These are phyloP conservation scores for Neocrepidodera transversa DNA, from an alignment of 2,888 invertebrate species.

Conservation along the genomic window DNA sequence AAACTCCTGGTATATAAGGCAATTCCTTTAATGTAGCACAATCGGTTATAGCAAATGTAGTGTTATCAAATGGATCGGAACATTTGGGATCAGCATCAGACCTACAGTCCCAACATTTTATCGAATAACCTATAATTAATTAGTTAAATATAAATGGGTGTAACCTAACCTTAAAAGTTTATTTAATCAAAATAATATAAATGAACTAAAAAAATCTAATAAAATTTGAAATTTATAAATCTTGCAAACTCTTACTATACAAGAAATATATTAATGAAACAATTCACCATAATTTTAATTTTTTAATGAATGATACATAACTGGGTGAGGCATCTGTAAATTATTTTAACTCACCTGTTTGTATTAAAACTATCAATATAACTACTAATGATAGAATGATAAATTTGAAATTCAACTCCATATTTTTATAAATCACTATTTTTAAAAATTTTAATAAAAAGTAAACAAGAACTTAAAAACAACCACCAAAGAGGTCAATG, in stretches of 20 bases:
- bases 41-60: constrained; percentile 84
- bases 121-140: constrained; percentile 64
- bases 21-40: constrained; percentile 42
- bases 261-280: background rate
- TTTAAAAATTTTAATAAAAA: no score
- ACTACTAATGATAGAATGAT: background rate
- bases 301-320: constrained; percentile 3
- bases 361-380: constrained; percentile 4
- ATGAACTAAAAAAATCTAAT: background rate
- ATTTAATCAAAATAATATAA: background rate
- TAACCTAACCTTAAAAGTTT: background rate
- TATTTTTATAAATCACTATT: background rate
- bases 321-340: constrained; percentile 8
- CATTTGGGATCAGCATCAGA: constrained; percentile 90
- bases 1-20: constrained; percentile 60
- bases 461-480: background rate
- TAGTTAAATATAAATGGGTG: background rate
- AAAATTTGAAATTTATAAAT: no score
- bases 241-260: background rate
- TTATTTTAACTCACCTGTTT: constrained; percentile 5
- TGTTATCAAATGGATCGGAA: constrained; percentile 90
- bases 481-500: background rate
- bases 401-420: background rate
- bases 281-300: background rate
- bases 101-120: constrained; percentile 92